Percentiles rank a stretch among this genome's conserved stretches.
Evolutionary conservation across 2,888 invertebrate genomes (phyloP).

Genomic region (Terebella lapidaria): DNA sequence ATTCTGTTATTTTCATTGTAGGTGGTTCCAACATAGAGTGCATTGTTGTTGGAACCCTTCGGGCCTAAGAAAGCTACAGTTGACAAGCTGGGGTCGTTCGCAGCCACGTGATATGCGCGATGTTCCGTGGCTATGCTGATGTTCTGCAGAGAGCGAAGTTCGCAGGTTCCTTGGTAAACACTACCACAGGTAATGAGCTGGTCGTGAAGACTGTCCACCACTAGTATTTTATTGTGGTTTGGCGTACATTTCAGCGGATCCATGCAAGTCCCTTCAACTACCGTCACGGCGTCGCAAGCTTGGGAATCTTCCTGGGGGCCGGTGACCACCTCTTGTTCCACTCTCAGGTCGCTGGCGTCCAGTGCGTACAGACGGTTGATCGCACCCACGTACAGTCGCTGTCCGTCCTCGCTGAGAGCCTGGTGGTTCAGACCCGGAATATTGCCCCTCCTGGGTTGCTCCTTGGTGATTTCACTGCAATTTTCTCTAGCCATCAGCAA

Average conservation of each 20-base stretch:
- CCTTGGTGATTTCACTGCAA: too few relatives aligned
- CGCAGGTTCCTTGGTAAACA: constrained; percentile 43
- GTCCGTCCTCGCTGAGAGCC: too few relatives aligned
- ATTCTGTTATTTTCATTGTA: constrained; percentile 4
- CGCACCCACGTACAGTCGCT: background rate
- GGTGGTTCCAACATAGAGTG: constrained; percentile 17
- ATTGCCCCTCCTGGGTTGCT: too few relatives aligned
- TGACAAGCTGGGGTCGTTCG: constrained; percentile 14
- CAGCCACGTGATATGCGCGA: constrained; percentile 5
- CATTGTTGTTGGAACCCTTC: constrained; percentile 6
- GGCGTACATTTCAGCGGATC: constrained; percentile 18
- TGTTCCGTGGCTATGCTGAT: constrained; percentile 22
- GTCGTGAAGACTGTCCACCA: constrained; percentile 33
- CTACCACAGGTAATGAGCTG: constrained; percentile 46
- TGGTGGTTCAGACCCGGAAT: too few relatives aligned
- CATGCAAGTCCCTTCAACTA: background rate
- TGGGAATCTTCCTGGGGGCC: background rate
- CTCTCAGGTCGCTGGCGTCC: background rate
- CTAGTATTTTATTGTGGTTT: constrained; percentile 43
- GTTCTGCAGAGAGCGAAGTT: constrained; percentile 34
- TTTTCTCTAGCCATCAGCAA: too few relatives aligned
- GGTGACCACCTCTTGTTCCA: background rate
- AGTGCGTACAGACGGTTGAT: background rate
- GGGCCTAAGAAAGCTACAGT: constrained; percentile 21
- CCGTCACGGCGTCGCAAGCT: too few relatives aligned